Percentiles rank a stretch among this genome's conserved stretches.
Conservation (phyloP, 2,797 vertebrate genomes). For the Todus mexicanus region DNA sequence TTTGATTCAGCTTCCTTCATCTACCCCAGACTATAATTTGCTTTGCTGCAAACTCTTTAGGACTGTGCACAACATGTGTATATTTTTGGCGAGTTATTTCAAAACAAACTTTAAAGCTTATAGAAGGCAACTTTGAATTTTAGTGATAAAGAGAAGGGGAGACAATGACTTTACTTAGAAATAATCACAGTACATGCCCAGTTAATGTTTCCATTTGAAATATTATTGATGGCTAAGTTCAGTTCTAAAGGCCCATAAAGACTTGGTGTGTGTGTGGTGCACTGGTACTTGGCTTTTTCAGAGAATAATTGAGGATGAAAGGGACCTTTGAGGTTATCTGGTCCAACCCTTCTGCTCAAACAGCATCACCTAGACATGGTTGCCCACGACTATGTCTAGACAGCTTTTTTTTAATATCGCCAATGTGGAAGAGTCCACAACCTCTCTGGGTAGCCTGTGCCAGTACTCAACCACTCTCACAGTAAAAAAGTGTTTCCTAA, state of each 20-base stretch:
- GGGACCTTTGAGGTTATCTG: not conserved
- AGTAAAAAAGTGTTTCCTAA: not conserved
- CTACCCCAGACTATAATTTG: not conserved
- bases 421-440: not conserved
- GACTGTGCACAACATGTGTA: not conserved
- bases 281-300: not conserved
- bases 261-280: no score
- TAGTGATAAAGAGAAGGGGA: not conserved
- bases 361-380: not conserved
- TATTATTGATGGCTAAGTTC: not conserved
- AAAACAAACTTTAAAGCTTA: slow-evolving; percentile 21
- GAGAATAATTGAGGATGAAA: not conserved
- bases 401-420: not conserved
- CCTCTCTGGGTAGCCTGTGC: not conserved
- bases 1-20: slow-evolving; percentile 20
- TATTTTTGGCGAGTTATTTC: not conserved
- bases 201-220: not conserved
- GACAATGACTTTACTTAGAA: not conserved
- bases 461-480: not conserved
- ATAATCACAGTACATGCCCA: rapidly evolving
- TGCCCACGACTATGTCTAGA: not conserved
- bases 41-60: not conserved
- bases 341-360: not conserved
- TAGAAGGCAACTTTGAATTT: not conserved
- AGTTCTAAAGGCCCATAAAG: not conserved